A percentile compares a stretch with the other conserved stretches of the same genome.
phyloP scores from a whole-genome alignment of 2,797 vertebrate genomes.

The Pipistrellus nathusii region DNA sequence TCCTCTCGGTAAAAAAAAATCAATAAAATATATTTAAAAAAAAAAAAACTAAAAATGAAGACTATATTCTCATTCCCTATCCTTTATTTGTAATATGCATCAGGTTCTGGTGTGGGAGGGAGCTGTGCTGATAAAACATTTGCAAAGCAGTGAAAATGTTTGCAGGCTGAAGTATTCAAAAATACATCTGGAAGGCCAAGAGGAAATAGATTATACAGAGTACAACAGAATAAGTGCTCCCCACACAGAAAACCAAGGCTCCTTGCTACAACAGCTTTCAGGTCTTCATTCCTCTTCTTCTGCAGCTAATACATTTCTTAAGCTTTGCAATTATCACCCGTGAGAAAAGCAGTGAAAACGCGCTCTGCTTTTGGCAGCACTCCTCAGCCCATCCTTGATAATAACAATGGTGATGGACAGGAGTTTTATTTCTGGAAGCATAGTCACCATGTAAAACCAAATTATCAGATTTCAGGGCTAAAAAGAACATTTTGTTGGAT shows the following conservation, averaged over 20 bases:
- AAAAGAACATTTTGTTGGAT: slow-evolving; percentile 77
- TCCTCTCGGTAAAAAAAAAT: no score
- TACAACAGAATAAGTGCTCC: slow-evolving; percentile 23
- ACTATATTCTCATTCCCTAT: background rate
- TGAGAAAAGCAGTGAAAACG: slow-evolving; percentile 45
- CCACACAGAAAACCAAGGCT: slow-evolving; percentile 53
- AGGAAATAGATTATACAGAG: slow-evolving; percentile 46
- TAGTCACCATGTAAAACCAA: slow-evolving; percentile 77
- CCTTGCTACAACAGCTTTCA: slow-evolving; percentile 54
- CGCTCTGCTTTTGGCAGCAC: slow-evolving; percentile 29
- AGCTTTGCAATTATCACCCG: slow-evolving; percentile 69
- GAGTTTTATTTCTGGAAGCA: slow-evolving; percentile 79
- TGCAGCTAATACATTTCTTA: slow-evolving; percentile 51
- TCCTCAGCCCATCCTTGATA: slow-evolving; percentile 75
- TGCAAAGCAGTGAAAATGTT: slow-evolving; percentile 62
- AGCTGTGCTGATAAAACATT: slow-evolving; percentile 47
- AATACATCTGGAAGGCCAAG: slow-evolving; percentile 68
- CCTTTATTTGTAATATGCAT: slow-evolving; percentile 15
- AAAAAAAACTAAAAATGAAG: background rate
- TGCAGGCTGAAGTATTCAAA: slow-evolving; percentile 71
- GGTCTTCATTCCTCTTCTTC: slow-evolving; percentile 61
- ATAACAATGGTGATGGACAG: slow-evolving; percentile 72
- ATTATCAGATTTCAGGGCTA: slow-evolving; percentile 79
- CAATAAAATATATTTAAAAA: no score
- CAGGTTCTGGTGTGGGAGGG: background rate